Evolutionary conservation across 2,797 vertebrate species (phyloP).

Genomic region (Myotis findleyi): DNA sequence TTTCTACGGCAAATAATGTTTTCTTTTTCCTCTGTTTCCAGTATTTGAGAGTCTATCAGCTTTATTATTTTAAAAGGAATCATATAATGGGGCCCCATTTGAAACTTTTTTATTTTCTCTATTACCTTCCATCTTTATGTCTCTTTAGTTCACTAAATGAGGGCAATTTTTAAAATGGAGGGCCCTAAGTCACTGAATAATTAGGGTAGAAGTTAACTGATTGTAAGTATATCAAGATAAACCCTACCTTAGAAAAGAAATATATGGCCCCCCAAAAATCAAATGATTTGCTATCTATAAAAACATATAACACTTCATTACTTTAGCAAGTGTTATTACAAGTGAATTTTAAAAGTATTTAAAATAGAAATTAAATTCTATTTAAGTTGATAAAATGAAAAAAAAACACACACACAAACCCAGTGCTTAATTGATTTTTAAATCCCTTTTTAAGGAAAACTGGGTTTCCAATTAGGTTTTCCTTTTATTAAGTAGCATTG

Average conservation of each 20-base stretch:
- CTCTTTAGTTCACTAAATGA: constrained; percentile 43
- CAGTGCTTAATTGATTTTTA: constrained; percentile 25
- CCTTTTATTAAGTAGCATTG: constrained; percentile 28
- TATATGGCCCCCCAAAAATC: not conserved
- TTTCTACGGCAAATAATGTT: not conserved
- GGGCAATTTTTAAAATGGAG: constrained; percentile 9
- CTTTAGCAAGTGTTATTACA: not conserved
- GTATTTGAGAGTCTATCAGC: not conserved
- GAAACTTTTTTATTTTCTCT: constrained; percentile 44
- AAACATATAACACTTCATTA: constrained; percentile 40
- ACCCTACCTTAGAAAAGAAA: constrained; percentile 49
- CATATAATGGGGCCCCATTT: not conserved
- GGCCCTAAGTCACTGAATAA: not conserved
- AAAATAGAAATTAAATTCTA: constrained; percentile 52
- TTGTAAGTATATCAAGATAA: constrained; percentile 4
- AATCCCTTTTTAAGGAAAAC: constrained; percentile 48
- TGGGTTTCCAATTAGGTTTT: constrained; percentile 20
- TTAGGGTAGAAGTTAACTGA: not conserved
- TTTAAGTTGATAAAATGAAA: not conserved
- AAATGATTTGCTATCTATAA: constrained; percentile 48
- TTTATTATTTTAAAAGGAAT: constrained; percentile 53
- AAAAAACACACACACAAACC: not conserved
- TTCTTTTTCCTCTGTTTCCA: not conserved
- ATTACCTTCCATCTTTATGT: not conserved
- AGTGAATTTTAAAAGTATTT: constrained; percentile 32